Percentiles rank a stretch among this genome's conserved stretches.
Conservation (phyloP, 1,140 invertebrate species). For the Octopus sinensis region DNA sequence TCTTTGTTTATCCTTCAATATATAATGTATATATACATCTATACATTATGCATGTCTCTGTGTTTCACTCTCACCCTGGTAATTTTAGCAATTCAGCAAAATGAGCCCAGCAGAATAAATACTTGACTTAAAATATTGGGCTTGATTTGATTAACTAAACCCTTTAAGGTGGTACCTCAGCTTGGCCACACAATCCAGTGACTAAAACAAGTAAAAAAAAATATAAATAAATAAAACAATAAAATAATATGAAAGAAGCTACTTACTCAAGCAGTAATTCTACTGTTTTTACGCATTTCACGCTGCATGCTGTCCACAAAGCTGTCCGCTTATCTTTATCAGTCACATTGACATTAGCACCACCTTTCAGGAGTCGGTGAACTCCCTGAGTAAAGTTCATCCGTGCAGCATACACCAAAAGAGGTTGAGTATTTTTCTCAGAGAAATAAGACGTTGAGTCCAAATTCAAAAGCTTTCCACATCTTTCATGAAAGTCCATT, state of each 20-base stretch:
- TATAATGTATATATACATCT: too few species aligned
- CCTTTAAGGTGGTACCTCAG: too few species aligned
- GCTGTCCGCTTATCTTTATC: background rate
- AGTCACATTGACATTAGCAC: background rate
- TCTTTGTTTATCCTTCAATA: too few species aligned
- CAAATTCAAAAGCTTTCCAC: background rate
- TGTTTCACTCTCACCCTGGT: too few species aligned
- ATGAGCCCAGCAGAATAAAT: too few species aligned
- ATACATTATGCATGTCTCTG: too few species aligned
- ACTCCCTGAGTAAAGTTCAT: background rate
- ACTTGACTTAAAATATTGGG: too few species aligned
- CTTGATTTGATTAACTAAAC: too few species aligned
- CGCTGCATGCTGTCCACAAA: background rate
- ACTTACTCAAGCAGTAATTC: conserved; percentile 5
- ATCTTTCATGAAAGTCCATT: background rate
- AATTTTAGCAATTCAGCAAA: too few species aligned
- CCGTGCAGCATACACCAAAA: background rate
- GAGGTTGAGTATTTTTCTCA: background rate
- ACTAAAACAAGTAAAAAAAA: too few species aligned
- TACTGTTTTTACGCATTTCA: background rate
- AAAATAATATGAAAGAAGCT: background rate
- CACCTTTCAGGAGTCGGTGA: background rate
- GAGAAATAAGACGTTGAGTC: background rate
- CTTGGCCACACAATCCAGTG: too few species aligned
- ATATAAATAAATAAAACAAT: too few species aligned